These are phyloP conservation scores for Plotosus lineatus DNA, from an alignment of 2,113 vertebrate species.

Conservation along the genomic window DNA sequence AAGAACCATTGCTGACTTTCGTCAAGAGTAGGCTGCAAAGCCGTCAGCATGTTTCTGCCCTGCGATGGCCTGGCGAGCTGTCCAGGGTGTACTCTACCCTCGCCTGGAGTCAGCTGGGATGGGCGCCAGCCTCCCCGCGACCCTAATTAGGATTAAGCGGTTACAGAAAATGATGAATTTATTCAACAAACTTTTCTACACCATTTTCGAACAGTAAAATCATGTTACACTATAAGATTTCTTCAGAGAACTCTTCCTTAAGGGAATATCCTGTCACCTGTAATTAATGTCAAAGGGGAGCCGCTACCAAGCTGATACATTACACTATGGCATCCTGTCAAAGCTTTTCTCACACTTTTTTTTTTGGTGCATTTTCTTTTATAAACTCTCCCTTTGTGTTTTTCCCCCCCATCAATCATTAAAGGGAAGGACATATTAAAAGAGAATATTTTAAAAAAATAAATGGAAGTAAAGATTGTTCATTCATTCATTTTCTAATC, in stretches of 20 bases:
- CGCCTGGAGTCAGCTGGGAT: too few species aligned
- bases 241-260: not conserved
- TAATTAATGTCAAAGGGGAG: constrained; percentile 68
- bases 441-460: constrained; percentile 4
- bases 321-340: constrained; percentile 66
- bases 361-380: too few species aligned
- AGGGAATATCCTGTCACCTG: constrained; percentile 63
- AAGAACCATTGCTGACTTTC: too few species aligned
- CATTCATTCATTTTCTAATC: too few species aligned
- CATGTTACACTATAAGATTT: not conserved
- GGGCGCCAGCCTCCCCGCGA: too few species aligned
- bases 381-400: too few species aligned
- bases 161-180: not conserved
- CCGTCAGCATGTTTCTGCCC: too few species aligned
- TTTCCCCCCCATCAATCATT: constrained; percentile 34
- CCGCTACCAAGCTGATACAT: constrained; percentile 56
- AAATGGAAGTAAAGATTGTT: not conserved
- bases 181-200: not conserved
- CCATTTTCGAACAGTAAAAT: not conserved
- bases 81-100: too few species aligned
- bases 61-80: too few species aligned
- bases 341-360: constrained; percentile 34
- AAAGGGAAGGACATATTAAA: constrained; percentile 35
- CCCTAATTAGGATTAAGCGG: too few species aligned
- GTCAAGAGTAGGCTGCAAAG: too few species aligned